Percentiles rank a stretch among this genome's conserved stretches.
Conservation (phyloP, 1,140 invertebrate species). For the Chrysoperla carnea region DNA sequence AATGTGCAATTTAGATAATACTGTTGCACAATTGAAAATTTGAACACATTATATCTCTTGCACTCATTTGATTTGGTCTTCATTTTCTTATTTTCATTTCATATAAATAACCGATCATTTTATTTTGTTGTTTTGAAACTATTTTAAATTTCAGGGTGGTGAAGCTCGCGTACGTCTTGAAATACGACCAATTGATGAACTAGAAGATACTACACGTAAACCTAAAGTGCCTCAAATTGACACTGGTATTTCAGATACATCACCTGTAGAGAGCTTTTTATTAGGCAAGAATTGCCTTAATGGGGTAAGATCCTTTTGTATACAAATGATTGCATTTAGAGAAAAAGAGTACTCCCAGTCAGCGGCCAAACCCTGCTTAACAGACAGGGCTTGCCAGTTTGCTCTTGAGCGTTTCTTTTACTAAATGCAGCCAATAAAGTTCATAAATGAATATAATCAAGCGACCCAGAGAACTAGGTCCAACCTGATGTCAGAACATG, state of each 20-base stretch:
- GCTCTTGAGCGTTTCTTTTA: too few species aligned
- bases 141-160: conserved; percentile 32
- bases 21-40: too few species aligned
- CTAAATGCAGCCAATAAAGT: too few species aligned
- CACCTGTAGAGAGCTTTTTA: conserved; percentile 54
- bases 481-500: too few species aligned
- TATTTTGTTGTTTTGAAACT: background rate
- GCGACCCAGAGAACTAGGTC: too few species aligned
- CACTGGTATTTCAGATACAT: conserved; percentile 25
- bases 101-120: background rate
- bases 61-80: background rate
- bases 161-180: conserved; percentile 44
- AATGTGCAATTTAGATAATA: too few species aligned
- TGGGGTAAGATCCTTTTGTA: conserved; percentile 52
- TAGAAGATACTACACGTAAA: conserved; percentile 15
- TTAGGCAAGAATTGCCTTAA: conserved; percentile 67
- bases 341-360: too few species aligned
- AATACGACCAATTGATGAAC: conserved; percentile 32
- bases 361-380: too few species aligned
- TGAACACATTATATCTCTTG: too few species aligned
- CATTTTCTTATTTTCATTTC: conserved; percentile 4
- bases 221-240: conserved; percentile 13
- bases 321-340: too few species aligned
- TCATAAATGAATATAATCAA: too few species aligned
- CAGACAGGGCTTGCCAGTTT: too few species aligned